Evolutionary conservation across 64 coral and sea anemone genomes (phyloP), one percentile per base, ranked within the genome.

Genomic region (Porites lutea): DNA sequence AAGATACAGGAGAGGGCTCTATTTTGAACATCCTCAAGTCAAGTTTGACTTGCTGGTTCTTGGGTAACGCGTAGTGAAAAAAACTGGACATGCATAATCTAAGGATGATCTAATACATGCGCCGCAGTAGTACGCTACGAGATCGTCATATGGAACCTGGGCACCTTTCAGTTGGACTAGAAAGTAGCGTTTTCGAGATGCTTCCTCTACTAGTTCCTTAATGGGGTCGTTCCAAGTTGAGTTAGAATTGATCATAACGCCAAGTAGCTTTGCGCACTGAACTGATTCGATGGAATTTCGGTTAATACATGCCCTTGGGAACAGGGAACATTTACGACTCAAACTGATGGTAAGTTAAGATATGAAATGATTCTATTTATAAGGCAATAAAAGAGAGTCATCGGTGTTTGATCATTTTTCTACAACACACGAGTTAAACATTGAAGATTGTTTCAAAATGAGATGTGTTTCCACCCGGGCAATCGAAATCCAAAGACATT

Each of bases 161-260:
- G 81, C 82, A 8, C 91, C 55, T 87, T 93, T 93, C 48, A 93
- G 83, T 72, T 80, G 92, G 74, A 88, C 75, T 53, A 91, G 44
- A 16, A 91, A 60, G 47, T 54, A 91, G 15, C 27, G 82, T 68
- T 79, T 92, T 46, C 67, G 69, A 74, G 48, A 52, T 83, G 78
- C 89, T 37, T 37, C 1, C 27, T 37, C 1, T 92, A 82, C 15
- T 3, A 92, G 23, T 74, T 53, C 75, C 71, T 92, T 66, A 54
- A 92, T 54, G 15, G 84, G 78, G 84, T 92, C 79, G 79, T 74
- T 90, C 76, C 89, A 90, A 71, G 89, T 45, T 90, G 81, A 71
- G 89, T 45, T 90, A 77, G 80, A 82, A 77, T 90, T 90, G 64
- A 92, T 92, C 65, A 65, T 83, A 75, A 92, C 18, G 78, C 78